Conservation (phyloP, 2,113 vertebrate genomes). For the Malurus alboscapulatus region DNA sequence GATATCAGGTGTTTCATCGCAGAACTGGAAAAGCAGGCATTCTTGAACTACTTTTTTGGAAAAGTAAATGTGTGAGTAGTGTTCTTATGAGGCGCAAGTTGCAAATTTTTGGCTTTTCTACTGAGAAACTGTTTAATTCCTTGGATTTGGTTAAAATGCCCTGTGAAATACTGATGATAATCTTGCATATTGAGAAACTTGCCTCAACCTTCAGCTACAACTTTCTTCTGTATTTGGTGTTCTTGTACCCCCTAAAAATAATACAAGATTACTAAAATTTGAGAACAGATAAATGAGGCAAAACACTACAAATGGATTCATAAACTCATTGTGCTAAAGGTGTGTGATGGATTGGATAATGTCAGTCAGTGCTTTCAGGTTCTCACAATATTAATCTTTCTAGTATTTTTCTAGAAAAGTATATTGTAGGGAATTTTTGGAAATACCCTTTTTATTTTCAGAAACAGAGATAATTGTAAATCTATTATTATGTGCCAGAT, state of each 20-base stretch:
- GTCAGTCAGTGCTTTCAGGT: not conserved
- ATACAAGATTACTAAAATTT: not conserved
- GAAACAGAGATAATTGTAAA: not conserved
- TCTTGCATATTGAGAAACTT: not conserved
- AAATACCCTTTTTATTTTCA: not conserved
- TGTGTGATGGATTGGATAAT: not conserved
- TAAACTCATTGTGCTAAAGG: not conserved
- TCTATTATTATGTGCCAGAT: not conserved
- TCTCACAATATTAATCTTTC: not conserved
- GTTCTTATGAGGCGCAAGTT: not conserved
- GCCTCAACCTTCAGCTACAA: not conserved
- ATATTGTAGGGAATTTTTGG: not conserved
- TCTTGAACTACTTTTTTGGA: not conserved
- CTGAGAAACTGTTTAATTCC: not conserved
- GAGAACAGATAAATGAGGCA: not conserved
- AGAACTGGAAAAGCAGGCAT: conserved; percentile 28
- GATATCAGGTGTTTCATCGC: not conserved
- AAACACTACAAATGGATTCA: not conserved
- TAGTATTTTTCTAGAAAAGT: not conserved
- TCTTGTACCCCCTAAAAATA: not conserved
- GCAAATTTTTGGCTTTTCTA: not conserved
- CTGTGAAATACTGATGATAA: not conserved
- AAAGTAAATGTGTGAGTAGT: not conserved
- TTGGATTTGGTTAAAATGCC: not conserved
- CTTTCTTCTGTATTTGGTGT: not conserved